phyloP scores from a whole-genome alignment of 1,140 invertebrate genomes.

The Scylla paramamosain region DNA sequence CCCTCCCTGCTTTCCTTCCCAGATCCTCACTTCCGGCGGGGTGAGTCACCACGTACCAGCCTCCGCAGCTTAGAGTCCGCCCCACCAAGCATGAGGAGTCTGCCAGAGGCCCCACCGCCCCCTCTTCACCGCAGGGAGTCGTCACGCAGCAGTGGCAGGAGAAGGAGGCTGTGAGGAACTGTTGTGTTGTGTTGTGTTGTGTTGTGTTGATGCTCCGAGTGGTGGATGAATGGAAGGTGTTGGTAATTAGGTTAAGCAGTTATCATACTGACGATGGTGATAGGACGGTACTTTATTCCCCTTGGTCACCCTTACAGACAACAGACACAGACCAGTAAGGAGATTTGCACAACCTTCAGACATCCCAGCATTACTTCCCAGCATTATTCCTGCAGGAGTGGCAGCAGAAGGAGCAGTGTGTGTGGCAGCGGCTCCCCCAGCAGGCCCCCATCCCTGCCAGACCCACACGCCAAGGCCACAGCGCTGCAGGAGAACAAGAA shows the following conservation, averaged over 20 bases:
- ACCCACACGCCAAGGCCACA: neutral
- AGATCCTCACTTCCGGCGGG: conserved; percentile 51
- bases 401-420: neutral
- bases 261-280: no score
- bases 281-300: no score
- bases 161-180: conserved; percentile 43
- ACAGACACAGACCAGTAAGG: no score
- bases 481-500: neutral
- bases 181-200: neutral
- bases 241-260: no score
- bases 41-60: conserved; percentile 56
- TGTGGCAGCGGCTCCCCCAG: neutral
- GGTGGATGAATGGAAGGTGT: no score
- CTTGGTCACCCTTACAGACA: no score
- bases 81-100: conserved; percentile 33
- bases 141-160: conserved; percentile 45
- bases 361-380: no score
- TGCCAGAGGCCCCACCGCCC: neutral
- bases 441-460: neutral
- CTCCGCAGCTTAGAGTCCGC: conserved; percentile 49
- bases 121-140: conserved; percentile 49
- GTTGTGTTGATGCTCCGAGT: neutral
- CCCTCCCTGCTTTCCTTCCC: neutral
- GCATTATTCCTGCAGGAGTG: neutral
- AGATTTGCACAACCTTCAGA: no score